These are phyloP conservation scores for Leucania comma DNA, from an alignment of 2,888 invertebrate species.

Conservation along the genomic window DNA sequence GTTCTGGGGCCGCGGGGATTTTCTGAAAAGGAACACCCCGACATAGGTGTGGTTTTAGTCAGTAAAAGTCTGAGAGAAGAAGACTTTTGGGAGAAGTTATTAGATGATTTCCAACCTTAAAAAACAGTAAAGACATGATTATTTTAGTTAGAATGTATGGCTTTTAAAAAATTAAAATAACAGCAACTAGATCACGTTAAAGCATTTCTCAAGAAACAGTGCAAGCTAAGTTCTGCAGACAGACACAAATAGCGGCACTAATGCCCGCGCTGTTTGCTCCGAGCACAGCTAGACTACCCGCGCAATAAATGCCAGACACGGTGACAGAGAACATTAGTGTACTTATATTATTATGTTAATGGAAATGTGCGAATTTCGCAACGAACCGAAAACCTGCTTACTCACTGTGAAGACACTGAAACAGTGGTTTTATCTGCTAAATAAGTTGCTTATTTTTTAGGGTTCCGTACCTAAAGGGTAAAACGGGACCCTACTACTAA, in stretches of 20 bases:
- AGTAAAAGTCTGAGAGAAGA: no score
- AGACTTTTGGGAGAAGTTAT: no score
- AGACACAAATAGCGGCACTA: constrained; percentile 27
- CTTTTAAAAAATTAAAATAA: background rate
- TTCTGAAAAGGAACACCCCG: no score
- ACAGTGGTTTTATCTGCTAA: background rate
- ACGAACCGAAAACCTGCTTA: background rate
- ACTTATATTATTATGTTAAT: constrained; percentile 27
- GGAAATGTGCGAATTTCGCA: constrained; percentile 12
- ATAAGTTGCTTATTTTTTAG: no score
- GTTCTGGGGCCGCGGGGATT: no score
- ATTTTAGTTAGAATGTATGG: background rate
- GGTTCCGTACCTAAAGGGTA: no score
- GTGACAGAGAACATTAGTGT: constrained; percentile 6
- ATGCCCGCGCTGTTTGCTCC: constrained; percentile 15
- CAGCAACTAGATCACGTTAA: background rate
- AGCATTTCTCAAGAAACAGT: constrained; percentile 5
- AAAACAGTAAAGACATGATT: background rate
- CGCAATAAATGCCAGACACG: constrained; percentile 34
- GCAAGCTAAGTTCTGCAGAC: background rate
- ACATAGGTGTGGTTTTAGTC: no score
- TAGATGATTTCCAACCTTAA: no score
- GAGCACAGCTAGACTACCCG: constrained; percentile 13
- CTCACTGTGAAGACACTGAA: no score
- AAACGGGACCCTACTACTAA: no score